Evolutionary conservation across 2,888 invertebrate genomes (phyloP).

Genomic region (Sphinx pinastri): DNA sequence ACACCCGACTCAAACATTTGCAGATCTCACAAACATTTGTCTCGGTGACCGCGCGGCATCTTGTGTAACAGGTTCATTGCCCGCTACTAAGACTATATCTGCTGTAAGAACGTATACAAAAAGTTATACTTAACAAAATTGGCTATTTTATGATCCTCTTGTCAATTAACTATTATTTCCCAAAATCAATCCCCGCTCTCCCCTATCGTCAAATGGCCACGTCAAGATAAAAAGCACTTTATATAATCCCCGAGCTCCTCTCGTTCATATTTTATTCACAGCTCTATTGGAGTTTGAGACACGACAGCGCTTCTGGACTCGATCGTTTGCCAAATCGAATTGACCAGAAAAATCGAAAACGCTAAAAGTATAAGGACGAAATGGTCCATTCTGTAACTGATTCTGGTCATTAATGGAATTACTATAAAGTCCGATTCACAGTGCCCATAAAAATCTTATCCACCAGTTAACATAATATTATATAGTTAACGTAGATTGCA

Average conservation of each 20-base stretch:
- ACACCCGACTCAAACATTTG: too few relatives aligned
- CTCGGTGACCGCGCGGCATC: too few relatives aligned
- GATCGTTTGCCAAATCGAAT: slow-evolving; percentile 23
- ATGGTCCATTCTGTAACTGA: background rate
- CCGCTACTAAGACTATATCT: too few relatives aligned
- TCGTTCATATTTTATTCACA: slow-evolving; percentile 19
- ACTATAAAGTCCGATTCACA: background rate
- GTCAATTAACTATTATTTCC: background rate
- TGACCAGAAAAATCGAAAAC: slow-evolving; percentile 5
- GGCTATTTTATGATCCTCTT: too few relatives aligned
- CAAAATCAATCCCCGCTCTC: background rate
- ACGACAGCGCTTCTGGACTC: slow-evolving; percentile 18
- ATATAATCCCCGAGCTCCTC: slow-evolving; percentile 15
- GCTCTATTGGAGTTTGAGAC: background rate
- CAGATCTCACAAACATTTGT: too few relatives aligned
- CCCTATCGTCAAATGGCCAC: background rate
- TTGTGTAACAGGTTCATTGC: too few relatives aligned
- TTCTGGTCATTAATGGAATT: background rate
- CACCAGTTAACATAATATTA: background rate
- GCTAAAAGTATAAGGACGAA: slow-evolving; percentile 3
- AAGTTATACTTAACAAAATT: too few relatives aligned
- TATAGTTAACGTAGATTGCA: background rate
- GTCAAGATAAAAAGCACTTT: slow-evolving; percentile 14
- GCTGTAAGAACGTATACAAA: background rate
- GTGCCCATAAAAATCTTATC: background rate